Evolutionary conservation across 2,888 invertebrate species (phyloP).

Genomic region (Perithous albicinctus): DNA sequence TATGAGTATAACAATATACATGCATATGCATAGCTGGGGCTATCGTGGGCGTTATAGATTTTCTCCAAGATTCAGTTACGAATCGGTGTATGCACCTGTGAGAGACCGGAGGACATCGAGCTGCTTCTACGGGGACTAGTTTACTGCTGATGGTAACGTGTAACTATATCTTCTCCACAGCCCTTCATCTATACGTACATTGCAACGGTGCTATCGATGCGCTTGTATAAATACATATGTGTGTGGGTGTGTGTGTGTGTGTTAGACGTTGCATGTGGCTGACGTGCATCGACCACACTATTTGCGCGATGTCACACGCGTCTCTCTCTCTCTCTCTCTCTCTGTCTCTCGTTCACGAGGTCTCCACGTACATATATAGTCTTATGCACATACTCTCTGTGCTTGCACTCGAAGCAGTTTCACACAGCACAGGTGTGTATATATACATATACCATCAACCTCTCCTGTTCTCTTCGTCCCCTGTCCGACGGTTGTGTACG

Average conservation of each 20-base stretch:
- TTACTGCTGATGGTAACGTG: slow-evolving; percentile 24
- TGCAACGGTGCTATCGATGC: not conserved
- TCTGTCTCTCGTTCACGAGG: not conserved
- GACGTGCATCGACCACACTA: slow-evolving; percentile 51
- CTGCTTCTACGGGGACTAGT: slow-evolving; percentile 9
- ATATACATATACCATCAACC: slow-evolving; percentile 1
- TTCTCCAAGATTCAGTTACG: slow-evolving; percentile 56
- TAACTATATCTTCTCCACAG: not conserved
- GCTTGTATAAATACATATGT: not conserved
- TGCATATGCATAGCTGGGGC: slow-evolving; percentile 39
- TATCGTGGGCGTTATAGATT: slow-evolving; percentile 51
- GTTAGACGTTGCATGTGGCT: slow-evolving; percentile 42
- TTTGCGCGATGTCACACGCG: slow-evolving; percentile 61
- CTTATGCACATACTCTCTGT: not conserved
- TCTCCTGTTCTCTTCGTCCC: not conserved
- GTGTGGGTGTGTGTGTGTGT: not conserved
- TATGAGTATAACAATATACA: slow-evolving; percentile 21
- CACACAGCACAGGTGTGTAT: no score
- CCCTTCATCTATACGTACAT: not conserved
- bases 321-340: slow-evolving; percentile 24
- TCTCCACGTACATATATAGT: not conserved
- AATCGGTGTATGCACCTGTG: slow-evolving; percentile 29
- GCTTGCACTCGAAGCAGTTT: slow-evolving; percentile 17
- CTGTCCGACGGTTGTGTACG: slow-evolving; percentile 44
- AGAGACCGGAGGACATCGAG: slow-evolving; percentile 24